Evolutionary conservation across 2,888 invertebrate genomes (phyloP), one percentile per base, ranked within the genome.

Genomic region (Brassicogethes aeneus): DNA sequence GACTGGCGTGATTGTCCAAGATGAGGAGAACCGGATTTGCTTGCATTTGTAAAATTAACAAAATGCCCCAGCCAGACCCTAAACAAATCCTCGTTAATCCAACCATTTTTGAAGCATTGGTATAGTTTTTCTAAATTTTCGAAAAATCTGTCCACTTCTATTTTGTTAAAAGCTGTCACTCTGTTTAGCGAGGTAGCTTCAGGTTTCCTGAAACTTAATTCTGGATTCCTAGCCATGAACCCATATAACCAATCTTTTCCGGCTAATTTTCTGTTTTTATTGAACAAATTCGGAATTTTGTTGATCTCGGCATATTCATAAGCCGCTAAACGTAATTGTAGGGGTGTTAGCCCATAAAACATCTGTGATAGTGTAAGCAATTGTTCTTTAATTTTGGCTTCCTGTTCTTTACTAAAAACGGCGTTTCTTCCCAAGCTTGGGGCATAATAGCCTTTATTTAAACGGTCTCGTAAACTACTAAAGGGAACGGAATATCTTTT

Each of bases 1-100:
- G 47, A 36, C 44, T 47, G 3, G 37, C 2, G 30, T 40, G 44
- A 30, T 44, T 47, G 32, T 44, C 43, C 8, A 41, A 13, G 13
- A 44, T 41, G 8, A 44, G 16, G 35, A 44, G 36, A 30, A 39
- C 17, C 8, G 43, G 36, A 14, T 30, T 30, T 13, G 16, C 37
- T 14, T 37, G 16, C 10, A 12, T 37, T 37, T 7, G 30, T 37
- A 7, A 30, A 37, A 5, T 30, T 37, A 3, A 30, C 37, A 37
- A 23, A 23, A 10, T 23, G 23, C 23, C 10, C 10, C 5, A 23
- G 23, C 23, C 23, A 23, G 5, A 7, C 23, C 5, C 5, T 5
- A 10, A 23, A 23, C 10, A 23, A 23, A 10, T 23, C 23, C 23
- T 23, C 23, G 10, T 23, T 23, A 10, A 5, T 23, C 23, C 23